Conservation (phyloP, 2,888 invertebrate species). For the Dasysyrphus albostriatus region DNA sequence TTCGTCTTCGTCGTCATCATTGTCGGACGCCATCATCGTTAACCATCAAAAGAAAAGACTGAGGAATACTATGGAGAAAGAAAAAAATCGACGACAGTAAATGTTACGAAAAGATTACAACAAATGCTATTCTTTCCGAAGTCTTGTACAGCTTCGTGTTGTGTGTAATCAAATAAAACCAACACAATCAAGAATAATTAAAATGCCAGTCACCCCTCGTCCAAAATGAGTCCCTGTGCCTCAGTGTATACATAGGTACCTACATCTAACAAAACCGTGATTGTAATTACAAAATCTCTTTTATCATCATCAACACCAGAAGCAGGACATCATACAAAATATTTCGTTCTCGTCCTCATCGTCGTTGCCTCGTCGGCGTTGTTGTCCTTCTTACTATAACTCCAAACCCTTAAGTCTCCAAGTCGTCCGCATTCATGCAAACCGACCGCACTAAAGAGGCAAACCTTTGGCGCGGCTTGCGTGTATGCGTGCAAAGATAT, state of each 20-base stretch:
- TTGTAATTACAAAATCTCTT: conserved; percentile 72
- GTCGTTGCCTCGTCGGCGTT: not conserved
- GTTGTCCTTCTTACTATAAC: conserved; percentile 9
- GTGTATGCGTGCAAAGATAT: conserved; percentile 53
- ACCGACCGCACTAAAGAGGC: conserved; percentile 32
- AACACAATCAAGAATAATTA: conserved; percentile 74
- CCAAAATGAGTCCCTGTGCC: not conserved
- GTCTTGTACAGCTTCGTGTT: conserved; percentile 21
- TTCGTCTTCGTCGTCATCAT: not conserved
- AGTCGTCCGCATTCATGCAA: conserved; percentile 47
- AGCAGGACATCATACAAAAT: conserved; percentile 57
- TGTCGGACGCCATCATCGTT: conserved; percentile 8
- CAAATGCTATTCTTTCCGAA: conserved; percentile 25
- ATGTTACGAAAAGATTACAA: conserved; percentile 60
- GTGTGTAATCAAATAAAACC: conserved; percentile 69
- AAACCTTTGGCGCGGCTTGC: conserved; percentile 13
- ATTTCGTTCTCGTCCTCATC: not conserved
- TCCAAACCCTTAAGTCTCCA: conserved; percentile 35
- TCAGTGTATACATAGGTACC: not conserved
- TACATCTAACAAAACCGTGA: conserved; percentile 61
- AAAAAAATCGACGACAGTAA: conserved; percentile 38
- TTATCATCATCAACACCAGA: conserved; percentile 71
- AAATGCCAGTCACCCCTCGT: conserved; percentile 60
- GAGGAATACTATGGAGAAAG: not conserved
- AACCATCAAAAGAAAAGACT: conserved; percentile 39